Conservation (phyloP, 2,797 vertebrate species). For the Austrolebias charrua region DNA sequence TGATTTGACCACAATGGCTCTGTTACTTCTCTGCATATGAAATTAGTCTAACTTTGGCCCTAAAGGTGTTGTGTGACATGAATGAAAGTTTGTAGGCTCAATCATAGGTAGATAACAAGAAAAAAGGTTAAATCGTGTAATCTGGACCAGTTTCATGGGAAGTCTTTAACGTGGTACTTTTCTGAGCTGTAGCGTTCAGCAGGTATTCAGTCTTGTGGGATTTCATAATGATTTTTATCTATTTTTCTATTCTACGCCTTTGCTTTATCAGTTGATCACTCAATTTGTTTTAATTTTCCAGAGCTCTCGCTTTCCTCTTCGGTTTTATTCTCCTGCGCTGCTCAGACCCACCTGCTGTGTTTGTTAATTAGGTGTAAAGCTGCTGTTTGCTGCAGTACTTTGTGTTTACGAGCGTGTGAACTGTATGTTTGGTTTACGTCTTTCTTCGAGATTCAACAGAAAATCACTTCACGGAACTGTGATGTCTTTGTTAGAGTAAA, state of each 20-base stretch:
- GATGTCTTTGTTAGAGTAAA: background rate
- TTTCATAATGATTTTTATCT: conserved; percentile 42
- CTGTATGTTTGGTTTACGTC: conserved; percentile 3
- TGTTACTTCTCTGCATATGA: no score
- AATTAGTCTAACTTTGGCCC: no score
- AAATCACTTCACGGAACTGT: background rate
- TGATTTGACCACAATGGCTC: no score
- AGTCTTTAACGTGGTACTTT: background rate
- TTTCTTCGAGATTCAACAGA: background rate
- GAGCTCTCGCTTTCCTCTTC: conserved; percentile 29
- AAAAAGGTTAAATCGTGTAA: no score
- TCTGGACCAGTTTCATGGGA: no score
- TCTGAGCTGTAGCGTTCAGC: conserved; percentile 26
- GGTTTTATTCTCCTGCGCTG: conserved; percentile 36
- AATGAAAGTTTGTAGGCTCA: no score
- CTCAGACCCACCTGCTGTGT: conserved; percentile 39
- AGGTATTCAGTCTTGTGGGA: conserved; percentile 24
- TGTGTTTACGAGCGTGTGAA: conserved; percentile 3
- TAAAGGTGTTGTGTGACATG: no score
- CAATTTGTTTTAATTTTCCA: conserved; percentile 43
- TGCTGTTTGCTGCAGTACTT: conserved; percentile 12
- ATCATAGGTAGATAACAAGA: no score
- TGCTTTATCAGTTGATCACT: conserved; percentile 45
- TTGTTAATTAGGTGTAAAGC: conserved; percentile 56
- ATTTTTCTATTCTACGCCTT: conserved; percentile 21